Evolutionary conservation across 2,797 vertebrate genomes (phyloP).

Genomic region (Emydoidea blandingii): DNA sequence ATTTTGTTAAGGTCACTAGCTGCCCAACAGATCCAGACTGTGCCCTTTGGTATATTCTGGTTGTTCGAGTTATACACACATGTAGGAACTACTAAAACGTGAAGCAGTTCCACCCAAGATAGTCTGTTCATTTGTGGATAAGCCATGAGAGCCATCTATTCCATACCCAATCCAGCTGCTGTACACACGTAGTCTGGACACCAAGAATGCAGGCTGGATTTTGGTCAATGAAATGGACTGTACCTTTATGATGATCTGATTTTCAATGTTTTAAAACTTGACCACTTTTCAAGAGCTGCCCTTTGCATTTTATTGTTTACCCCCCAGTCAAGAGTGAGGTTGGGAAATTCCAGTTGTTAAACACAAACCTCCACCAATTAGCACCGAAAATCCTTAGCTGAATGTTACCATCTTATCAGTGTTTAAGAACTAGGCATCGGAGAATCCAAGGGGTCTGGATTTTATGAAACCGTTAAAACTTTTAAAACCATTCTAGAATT

Average conservation of each 20-base stretch:
- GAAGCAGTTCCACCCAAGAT: rapidly evolving
- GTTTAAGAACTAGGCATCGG: not conserved
- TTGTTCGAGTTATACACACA: not conserved
- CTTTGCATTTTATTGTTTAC: not conserved
- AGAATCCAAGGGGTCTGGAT: not conserved
- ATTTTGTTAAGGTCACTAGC: not conserved
- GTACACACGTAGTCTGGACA: rapidly evolving
- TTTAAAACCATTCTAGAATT: not conserved
- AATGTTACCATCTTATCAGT: not conserved
- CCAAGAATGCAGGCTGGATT: rapidly evolving
- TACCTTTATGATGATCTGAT: not conserved
- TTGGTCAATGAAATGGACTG: rapidly evolving
- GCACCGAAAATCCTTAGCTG: not conserved
- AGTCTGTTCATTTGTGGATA: rapidly evolving
- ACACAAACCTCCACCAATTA: not conserved
- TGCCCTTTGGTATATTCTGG: not conserved
- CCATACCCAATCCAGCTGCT: rapidly evolving
- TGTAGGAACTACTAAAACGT: not conserved
- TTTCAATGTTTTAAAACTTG: not conserved
- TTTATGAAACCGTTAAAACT: not conserved
- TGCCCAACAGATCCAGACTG: not conserved
- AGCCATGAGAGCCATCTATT: rapidly evolving
- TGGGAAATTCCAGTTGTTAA: not conserved
- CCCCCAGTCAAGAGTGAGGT: rapidly evolving
- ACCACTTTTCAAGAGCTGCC: not conserved